Evolutionary conservation across 2,113 vertebrate species (phyloP).

Genomic region (Lophochroa leadbeateri): DNA sequence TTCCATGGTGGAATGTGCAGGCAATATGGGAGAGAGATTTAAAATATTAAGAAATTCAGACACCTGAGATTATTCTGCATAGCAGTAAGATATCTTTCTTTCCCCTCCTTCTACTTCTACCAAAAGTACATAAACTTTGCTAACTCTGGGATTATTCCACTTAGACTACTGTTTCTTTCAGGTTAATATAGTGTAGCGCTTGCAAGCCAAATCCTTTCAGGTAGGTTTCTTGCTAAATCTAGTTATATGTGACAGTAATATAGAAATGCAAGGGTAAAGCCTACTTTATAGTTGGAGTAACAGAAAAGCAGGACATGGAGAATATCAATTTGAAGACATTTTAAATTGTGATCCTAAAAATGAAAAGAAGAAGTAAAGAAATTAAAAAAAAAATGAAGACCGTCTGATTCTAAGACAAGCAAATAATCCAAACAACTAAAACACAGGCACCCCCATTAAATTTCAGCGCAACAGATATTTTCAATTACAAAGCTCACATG

Average conservation of each 20-base stretch:
- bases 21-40: neutral
- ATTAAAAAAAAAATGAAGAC: neutral
- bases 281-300: neutral
- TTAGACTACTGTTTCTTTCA: neutral
- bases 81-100: neutral
- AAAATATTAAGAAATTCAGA: neutral
- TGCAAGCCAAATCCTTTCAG: neutral
- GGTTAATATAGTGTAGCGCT: neutral
- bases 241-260: neutral
- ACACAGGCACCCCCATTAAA: neutral
- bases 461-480: conserved; percentile 25
- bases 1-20: neutral
- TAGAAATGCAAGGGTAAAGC: neutral
- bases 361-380: neutral
- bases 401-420: neutral
- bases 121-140: neutral
- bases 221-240: neutral
- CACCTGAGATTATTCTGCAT: neutral
- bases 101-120: neutral
- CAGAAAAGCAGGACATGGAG: neutral
- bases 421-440: neutral
- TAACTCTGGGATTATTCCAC: neutral
- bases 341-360: neutral
- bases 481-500: conserved; percentile 22
- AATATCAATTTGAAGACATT: neutral